phyloP scores from a whole-genome alignment of 2,113 vertebrate genomes.

The Recurvirostra avosetta region DNA sequence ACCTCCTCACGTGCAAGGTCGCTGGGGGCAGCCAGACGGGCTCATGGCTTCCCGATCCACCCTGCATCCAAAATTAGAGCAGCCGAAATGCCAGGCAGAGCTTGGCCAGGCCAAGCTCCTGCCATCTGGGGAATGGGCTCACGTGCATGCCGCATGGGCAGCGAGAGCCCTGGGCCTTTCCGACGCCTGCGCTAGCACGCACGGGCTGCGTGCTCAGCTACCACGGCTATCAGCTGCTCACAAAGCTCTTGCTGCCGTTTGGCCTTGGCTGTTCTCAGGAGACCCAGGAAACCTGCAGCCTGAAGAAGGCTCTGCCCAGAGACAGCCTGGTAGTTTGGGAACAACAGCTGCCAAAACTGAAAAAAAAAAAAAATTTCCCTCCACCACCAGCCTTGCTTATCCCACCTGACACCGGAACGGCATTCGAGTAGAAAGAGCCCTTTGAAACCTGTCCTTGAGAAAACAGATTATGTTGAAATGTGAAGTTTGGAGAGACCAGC shows the following conservation, averaged over 20 bases:
- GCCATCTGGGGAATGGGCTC: not conserved
- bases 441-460: not conserved
- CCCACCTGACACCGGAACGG: rapidly evolving
- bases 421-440: rapidly evolving
- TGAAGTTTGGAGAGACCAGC: not conserved
- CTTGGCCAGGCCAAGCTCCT: not conserved
- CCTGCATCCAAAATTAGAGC: constrained; percentile 5
- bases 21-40: rapidly evolving
- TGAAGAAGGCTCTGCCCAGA: not conserved
- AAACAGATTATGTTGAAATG: not conserved
- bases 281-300: not conserved
- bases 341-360: not conserved
- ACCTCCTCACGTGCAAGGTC: not conserved
- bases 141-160: not conserved
- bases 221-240: not conserved
- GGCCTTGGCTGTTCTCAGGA: not conserved
- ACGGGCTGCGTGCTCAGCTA: not conserved
- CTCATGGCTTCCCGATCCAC: not conserved
- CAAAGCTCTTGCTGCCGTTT: not conserved
- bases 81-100: constrained; percentile 16
- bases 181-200: not conserved
- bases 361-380: rapidly evolving
- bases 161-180: rapidly evolving
- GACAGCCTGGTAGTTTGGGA: not conserved
- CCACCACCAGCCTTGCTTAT: not conserved